phyloP scores from a whole-genome alignment of 2,797 vertebrate genomes.

The Liasis olivaceus region DNA sequence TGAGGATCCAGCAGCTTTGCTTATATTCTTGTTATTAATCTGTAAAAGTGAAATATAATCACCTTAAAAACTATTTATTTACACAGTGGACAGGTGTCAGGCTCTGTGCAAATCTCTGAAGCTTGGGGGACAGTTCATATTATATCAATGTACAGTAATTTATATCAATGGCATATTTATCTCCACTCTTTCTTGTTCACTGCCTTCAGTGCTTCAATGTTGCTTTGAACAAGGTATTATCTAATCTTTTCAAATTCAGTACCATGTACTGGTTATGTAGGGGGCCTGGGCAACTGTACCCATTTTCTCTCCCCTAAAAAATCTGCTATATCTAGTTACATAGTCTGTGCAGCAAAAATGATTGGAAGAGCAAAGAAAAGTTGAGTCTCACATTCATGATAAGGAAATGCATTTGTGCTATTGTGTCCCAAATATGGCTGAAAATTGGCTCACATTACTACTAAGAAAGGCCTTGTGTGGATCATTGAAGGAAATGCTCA shows the following conservation, averaged over 20 bases:
- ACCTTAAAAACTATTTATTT: background rate
- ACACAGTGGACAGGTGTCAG: background rate
- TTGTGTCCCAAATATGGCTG: constrained; percentile 31
- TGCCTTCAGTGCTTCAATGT: background rate
- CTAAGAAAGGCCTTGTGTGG: constrained; percentile 23
- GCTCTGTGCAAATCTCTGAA: background rate
- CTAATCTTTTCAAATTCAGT: background rate
- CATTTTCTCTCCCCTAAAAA: background rate
- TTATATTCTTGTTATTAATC: background rate
- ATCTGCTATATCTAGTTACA: background rate
- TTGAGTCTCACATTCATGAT: background rate
- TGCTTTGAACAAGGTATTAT: background rate
- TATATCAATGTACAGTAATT: background rate
- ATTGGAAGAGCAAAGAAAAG: background rate
- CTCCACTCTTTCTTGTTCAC: background rate
- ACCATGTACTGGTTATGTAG: background rate
- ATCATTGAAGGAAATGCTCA: constrained; percentile 58
- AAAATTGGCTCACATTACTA: constrained; percentile 58
- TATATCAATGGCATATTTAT: background rate
- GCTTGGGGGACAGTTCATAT: background rate
- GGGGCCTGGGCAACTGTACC: background rate
- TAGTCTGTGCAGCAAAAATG: background rate
- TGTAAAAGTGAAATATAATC: background rate
- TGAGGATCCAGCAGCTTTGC: background rate
- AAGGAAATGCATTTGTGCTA: constrained; percentile 50